phyloP scores from a whole-genome alignment of 2,113 vertebrate species.

The Melanerpes aurifrons region DNA sequence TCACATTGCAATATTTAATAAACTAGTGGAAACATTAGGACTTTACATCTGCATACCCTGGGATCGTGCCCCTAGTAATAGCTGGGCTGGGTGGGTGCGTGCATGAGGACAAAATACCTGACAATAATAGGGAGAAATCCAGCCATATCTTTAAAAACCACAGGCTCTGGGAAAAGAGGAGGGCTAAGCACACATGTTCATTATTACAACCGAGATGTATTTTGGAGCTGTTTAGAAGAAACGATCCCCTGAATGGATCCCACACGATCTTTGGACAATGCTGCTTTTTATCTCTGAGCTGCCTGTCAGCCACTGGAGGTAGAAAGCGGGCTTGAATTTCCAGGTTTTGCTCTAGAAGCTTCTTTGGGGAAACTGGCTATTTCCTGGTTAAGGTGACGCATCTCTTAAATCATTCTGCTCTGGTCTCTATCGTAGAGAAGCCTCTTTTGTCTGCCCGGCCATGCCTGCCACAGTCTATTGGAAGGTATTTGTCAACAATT shows the following conservation, averaged over 20 bases:
- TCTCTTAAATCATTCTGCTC: not conserved
- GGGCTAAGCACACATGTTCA: not conserved
- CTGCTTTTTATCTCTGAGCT: not conserved
- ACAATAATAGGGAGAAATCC: not conserved
- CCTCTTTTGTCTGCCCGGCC: slow-evolving; percentile 65
- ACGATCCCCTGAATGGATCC: not conserved
- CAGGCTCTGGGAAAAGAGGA: not conserved
- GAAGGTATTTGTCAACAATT: slow-evolving; percentile 99
- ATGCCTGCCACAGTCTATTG: slow-evolving; percentile 86
- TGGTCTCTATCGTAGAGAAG: not conserved
- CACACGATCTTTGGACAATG: not conserved
- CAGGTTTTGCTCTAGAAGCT: not conserved
- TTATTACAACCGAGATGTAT: not conserved
- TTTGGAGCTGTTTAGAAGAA: not conserved
- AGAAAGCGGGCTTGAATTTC: accelerated
- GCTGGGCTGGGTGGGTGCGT: not conserved
- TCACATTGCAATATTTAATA: not conserved
- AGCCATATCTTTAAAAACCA: not conserved
- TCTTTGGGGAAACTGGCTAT: not conserved
- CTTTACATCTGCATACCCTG: not conserved
- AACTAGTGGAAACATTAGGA: not conserved
- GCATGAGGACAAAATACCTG: not conserved
- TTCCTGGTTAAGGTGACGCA: not conserved
- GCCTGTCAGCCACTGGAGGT: not conserved
- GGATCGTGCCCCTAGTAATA: not conserved